These are phyloP conservation scores for Arctia plantaginis DNA, from an alignment of 2,888 invertebrate genomes.

Conservation along the genomic window DNA sequence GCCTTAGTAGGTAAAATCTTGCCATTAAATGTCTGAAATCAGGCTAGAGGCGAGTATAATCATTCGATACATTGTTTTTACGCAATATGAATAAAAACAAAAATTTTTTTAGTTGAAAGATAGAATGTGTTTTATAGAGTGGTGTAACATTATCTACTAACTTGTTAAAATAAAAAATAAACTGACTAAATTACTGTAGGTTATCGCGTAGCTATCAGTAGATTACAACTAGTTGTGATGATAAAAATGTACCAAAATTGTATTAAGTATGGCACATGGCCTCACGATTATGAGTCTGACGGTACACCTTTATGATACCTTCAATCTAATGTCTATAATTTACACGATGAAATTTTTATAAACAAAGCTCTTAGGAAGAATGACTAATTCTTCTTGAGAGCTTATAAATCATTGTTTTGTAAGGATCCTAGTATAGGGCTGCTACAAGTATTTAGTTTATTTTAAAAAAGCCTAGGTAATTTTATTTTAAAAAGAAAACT, in stretches of 20 bases:
- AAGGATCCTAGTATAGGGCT: conserved; percentile 16
- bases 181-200: no score
- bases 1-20: not conserved
- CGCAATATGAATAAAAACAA: no score
- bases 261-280: not conserved
- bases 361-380: conserved; percentile 6
- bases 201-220: not conserved
- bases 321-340: not conserved
- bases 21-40: not conserved
- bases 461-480: not conserved
- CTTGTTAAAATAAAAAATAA: no score
- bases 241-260: not conserved
- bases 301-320: not conserved
- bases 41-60: not conserved
- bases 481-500: not conserved
- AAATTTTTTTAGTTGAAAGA: no score
- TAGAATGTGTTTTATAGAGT: no score
- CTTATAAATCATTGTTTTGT: conserved; percentile 22
- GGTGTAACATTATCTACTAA: no score
- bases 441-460: not conserved
- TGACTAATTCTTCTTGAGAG: conserved; percentile 16
- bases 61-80: not conserved
- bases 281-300: not conserved
- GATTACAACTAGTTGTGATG: not conserved
- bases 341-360: not conserved